These are phyloP conservation scores for Masticophis lateralis DNA, from an alignment of 2,797 vertebrate genomes.

Conservation along the genomic window DNA sequence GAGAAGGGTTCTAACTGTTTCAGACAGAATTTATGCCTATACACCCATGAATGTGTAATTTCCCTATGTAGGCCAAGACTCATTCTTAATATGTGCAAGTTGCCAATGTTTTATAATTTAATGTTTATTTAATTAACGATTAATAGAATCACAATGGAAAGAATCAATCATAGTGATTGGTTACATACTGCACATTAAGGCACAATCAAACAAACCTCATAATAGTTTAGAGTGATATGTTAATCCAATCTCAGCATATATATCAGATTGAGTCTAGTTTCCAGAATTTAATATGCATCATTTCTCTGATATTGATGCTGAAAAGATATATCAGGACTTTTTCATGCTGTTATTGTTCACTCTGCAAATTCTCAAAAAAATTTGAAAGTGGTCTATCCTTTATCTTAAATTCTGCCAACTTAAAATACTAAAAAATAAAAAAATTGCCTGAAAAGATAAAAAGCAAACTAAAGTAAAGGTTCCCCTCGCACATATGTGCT, in stretches of 20 bases:
- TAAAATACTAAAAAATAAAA: background rate
- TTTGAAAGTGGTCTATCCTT: background rate
- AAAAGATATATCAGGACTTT: background rate
- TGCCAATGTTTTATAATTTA: background rate
- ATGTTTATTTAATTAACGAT: background rate
- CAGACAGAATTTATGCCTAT: background rate
- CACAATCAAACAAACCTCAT: background rate
- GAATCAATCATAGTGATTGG: background rate
- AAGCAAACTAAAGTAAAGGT: background rate
- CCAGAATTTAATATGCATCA: background rate
- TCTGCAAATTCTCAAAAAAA: background rate
- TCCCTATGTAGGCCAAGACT: background rate
- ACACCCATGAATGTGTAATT: background rate
- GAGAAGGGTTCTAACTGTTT: background rate
- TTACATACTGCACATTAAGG: background rate
- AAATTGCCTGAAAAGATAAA: background rate
- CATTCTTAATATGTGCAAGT: background rate
- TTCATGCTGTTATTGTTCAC: background rate
- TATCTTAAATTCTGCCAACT: background rate
- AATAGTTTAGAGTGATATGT: background rate
- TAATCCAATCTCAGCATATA: background rate
- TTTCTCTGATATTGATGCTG: background rate
- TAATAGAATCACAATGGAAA: background rate
- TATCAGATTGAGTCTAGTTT: background rate
- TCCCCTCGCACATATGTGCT: too few relatives aligned